Conservation (phyloP, 92 coral and sea anemone genomes). For the Epizoanthus stellaris region DNA sequence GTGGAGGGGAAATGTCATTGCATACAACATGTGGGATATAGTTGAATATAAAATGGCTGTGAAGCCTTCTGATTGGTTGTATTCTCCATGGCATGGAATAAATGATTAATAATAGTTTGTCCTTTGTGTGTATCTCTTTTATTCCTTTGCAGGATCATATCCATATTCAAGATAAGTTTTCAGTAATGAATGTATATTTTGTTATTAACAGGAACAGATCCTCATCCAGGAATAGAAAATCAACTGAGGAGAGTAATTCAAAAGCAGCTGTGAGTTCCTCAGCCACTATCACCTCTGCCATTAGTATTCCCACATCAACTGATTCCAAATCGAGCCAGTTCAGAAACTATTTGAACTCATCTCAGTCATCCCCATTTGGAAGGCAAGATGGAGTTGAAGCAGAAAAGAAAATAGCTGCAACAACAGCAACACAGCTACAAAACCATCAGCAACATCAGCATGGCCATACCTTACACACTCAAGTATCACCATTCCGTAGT, state of each 20-base stretch:
- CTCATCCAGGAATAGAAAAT: slow-evolving; percentile 10
- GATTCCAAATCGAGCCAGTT: slow-evolving; percentile 32
- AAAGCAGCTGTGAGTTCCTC: not conserved
- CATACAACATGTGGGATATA: too few relatives aligned
- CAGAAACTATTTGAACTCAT: slow-evolving; percentile 18
- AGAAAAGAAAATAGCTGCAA: slow-evolving; percentile 9
- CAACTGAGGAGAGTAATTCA: slow-evolving; percentile 17
- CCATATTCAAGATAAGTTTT: not conserved
- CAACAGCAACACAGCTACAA: slow-evolving; percentile 20
- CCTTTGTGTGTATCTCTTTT: too few relatives aligned
- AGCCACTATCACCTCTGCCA: not conserved
- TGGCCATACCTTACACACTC: not conserved
- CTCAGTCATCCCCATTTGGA: slow-evolving; percentile 10
- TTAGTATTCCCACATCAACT: slow-evolving; percentile 13
- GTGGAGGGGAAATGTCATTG: too few relatives aligned
- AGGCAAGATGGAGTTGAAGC: slow-evolving; percentile 15
- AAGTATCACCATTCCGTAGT: not conserved
- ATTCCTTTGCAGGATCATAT: not conserved
- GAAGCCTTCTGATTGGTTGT: too few relatives aligned
- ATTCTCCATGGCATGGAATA: too few relatives aligned
- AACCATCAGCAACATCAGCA: slow-evolving; percentile 11
- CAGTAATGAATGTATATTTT: not conserved
- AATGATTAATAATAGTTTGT: too few relatives aligned
- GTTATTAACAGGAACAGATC: not conserved
- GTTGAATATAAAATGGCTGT: too few relatives aligned